Base-by-base conservation (phyloP, 2,113 vertebrate genomes). In the Paradoxurus hermaphroditus region DNA sequence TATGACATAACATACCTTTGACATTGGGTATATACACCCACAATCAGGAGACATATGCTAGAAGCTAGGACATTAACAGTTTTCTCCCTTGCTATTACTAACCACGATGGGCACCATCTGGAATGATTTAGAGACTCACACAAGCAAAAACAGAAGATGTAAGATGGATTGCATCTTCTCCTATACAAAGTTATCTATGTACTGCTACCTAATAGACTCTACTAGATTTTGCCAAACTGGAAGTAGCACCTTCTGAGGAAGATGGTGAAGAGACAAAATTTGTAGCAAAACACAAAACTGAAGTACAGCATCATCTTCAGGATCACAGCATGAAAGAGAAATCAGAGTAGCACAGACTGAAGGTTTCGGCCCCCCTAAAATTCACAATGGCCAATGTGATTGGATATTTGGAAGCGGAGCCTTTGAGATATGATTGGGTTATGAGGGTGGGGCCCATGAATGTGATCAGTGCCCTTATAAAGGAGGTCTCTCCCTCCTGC, bases 41-140 rank as follows among this genome's bases (percentile, higher is more conserved):
- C 41, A 91, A 89, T 93, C 51, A 91, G 21, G 41, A 93, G 91
- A 82, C 85, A 94, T 91, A 91, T 96, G 94, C 75, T 78, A 79
- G 53, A 96, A 94, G 65, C 39, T 97, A 65, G 78, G 44, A 59
- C 65, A 93, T 85, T 92, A 93, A 94, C 56, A 95, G 93, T 46
- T 94, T 92, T 96, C 72, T 91, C 77, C 75, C 73, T 95, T 96
- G 83, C 59, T 96, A 93, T 94, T 97, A 88, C 75, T 95, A 97
- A 82, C 5, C 70, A 97, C 73, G 86, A 96, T 51, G 77, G 85
- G 12, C 16, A 97, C 65, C 88, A 95, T 89, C 93, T 96, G 91
- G 21, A 62, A 77, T 97, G 62, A 95, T 77, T 97, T 87, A 92
- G 62, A 89, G 67, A 94, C 39, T 63, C 49, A 86, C 25, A 94